Evolutionary conservation across 1,140 invertebrate species (phyloP).

Genomic region (Ceratina calcarata): DNA sequence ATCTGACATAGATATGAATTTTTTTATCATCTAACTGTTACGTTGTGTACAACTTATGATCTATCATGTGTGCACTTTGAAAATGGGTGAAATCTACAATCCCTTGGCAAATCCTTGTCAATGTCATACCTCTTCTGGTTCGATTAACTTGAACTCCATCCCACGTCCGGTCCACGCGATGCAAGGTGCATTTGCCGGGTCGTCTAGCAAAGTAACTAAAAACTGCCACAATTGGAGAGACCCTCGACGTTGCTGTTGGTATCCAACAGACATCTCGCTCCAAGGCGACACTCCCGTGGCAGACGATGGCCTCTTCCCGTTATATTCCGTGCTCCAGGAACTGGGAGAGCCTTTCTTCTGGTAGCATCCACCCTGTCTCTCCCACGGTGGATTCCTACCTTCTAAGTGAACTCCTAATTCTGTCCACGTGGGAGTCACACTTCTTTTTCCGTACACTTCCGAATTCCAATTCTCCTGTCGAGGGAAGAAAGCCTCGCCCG

Average conservation of each 20-base stretch:
- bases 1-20: too few species aligned
- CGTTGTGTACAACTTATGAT: too few species aligned
- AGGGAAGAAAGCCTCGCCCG: conserved; percentile 56
- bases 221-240: conserved; percentile 97
- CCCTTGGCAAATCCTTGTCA: neutral
- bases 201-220: conserved; percentile 92
- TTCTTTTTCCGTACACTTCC: conserved; percentile 64
- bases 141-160: conserved; percentile 96
- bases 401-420: conserved; percentile 73
- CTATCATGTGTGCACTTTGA: too few species aligned
- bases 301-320: conserved; percentile 64
- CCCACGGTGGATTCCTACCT: conserved; percentile 69
- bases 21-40: too few species aligned
- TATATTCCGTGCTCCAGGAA: conserved; percentile 72
- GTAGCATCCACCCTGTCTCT: conserved; percentile 67
- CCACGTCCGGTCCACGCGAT: conserved; percentile 97
- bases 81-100: too few species aligned
- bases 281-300: conserved; percentile 63
- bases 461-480: conserved; percentile 68
- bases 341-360: conserved; percentile 70
- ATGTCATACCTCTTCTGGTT: conserved; percentile 91
- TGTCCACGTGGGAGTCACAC: conserved; percentile 73
- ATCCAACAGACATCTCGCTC: conserved; percentile 71
- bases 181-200: conserved; percentile 91
- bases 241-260: conserved; percentile 84